Evolutionary conservation across 2,113 vertebrate genomes (phyloP).

Genomic region (Vidua chalybeata): DNA sequence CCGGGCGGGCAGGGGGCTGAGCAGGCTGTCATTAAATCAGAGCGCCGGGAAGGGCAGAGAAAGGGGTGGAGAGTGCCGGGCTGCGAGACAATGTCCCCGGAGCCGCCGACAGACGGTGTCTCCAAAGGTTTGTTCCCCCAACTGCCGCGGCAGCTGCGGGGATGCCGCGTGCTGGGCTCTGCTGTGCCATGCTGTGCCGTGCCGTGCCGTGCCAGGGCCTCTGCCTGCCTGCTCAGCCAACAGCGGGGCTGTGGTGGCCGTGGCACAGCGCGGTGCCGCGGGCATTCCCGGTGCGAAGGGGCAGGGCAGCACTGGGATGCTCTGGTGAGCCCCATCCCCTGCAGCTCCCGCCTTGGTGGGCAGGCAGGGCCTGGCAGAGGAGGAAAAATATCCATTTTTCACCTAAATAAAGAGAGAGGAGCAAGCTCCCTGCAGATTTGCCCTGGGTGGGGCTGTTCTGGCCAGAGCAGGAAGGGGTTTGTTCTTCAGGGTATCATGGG

Average conservation of each 20-base stretch:
- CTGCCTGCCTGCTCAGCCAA: neutral
- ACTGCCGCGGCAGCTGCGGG: constrained; percentile 38
- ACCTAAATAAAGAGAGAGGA: neutral
- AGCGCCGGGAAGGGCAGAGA: neutral
- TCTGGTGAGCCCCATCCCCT: rapidly evolving
- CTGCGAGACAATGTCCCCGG: neutral
- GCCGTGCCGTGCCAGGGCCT: neutral
- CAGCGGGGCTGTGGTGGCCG: neutral
- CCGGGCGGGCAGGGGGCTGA: neutral
- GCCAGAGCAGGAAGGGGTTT: neutral
- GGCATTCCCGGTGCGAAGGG: neutral
- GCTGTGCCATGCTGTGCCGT: neutral
- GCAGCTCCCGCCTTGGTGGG: neutral
- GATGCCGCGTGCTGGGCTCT: neutral
- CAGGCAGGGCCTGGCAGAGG: neutral
- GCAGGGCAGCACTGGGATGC: neutral
- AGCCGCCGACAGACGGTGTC: constrained; percentile 37
- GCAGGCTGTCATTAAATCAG: rapidly evolving
- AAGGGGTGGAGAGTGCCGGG: neutral
- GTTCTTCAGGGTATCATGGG: rapidly evolving
- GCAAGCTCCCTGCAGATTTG: rapidly evolving
- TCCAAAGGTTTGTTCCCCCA: constrained; percentile 37
- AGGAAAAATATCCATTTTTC: neutral
- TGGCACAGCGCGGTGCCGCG: rapidly evolving
- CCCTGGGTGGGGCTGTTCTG: rapidly evolving